Evolutionary conservation across 2,888 invertebrate species (phyloP).

Genomic region (Rotaria macrura): DNA sequence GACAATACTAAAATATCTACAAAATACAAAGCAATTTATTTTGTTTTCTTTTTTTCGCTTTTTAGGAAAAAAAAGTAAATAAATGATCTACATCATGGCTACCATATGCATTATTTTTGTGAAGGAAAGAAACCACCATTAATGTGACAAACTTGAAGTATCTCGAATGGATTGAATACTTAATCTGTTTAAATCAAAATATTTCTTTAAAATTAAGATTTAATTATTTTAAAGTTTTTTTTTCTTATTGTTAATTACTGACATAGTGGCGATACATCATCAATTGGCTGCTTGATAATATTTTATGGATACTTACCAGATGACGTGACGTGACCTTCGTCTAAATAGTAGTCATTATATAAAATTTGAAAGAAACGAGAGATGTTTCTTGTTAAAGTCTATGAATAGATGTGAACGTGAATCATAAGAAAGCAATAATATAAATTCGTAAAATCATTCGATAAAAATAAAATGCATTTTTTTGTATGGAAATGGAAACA

Average conservation of each 20-base stretch:
- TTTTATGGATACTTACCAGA: neutral
- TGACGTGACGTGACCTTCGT: neutral
- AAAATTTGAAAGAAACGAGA: neutral
- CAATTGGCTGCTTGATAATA: neutral
- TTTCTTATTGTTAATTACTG: neutral
- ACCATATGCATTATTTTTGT: neutral
- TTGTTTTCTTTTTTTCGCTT: neutral
- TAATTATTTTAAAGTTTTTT: neutral
- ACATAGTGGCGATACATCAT: neutral
- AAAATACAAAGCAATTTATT: neutral
- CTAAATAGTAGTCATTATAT: no score
- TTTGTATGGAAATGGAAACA: no score
- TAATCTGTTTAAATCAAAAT: neutral
- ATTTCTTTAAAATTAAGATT: neutral
- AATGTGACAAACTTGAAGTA: no score
- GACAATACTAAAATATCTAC: neutral
- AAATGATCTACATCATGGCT: neutral
- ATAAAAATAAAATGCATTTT: no score
- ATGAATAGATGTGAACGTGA: no score
- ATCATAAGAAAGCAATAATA: no score
- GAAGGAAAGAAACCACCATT: neutral
- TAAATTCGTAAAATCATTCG: no score
- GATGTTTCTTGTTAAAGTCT: no score
- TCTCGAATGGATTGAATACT: neutral
- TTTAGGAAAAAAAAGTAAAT: neutral